Evolutionary conservation across 1,140 invertebrate genomes (phyloP), one percentile per base, ranked within the genome.

Genomic region (Zaprionus nigranus): DNA sequence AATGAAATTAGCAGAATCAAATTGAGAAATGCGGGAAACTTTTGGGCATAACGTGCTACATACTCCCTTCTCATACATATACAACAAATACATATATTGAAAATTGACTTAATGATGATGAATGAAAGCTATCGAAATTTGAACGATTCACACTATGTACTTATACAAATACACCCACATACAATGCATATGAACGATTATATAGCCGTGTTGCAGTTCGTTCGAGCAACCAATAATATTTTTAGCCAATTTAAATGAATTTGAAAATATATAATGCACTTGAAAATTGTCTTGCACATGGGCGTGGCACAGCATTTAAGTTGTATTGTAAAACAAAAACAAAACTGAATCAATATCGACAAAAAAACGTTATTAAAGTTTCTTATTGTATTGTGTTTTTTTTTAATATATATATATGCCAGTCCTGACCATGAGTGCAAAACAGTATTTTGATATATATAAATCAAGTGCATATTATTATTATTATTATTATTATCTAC

Each of bases 391-490:
- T 43, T 66, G 13, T 28, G 40, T 66, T 24, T 15, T 1, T 30
- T 5, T 26, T n/a, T n/a, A n/a, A 26, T 4, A 22, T 22, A 28
- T 28, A 28, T 28, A 28, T 56, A 60, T 63, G 81, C 73, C 75
- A 68, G 60, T 43, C 63, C 59, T 46, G 34, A 28, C 38, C 49
- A 61, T 66, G 36, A 56, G 28, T 49, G 65, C 58, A 46, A 36
- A 81, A 64, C 76, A 79, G 81, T 76, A 83, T 83, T 83, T 83
- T 81, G 59, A 67, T 80, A 73, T 76, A 54, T 68, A 79, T 61
- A 49, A 49, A 38, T 38, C 65, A 62, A 69, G 58, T 75, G 66
- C 72, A 69, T 69, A 69, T 69, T 69, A 68, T 66, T 66, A 66
- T 53, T n/a, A n/a, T 49, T 66, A 66, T 49, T 68, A 68, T 53